These are phyloP conservation scores for Chymomyza costata DNA, from an alignment of 1,140 invertebrate species.

Conservation along the genomic window DNA sequence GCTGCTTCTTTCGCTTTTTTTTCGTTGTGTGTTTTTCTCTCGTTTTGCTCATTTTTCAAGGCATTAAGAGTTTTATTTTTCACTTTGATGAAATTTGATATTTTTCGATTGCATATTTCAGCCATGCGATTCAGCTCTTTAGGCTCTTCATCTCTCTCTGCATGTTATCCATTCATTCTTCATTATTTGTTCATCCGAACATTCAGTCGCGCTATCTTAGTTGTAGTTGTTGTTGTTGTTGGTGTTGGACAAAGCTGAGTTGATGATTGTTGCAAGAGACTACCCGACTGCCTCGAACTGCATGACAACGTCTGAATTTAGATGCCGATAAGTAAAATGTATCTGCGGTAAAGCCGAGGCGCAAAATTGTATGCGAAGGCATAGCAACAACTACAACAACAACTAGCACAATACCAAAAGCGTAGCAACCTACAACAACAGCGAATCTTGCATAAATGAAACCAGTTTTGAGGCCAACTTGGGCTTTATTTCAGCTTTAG, in stretches of 20 bases:
- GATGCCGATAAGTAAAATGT: constrained; percentile 73
- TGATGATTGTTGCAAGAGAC: neutral
- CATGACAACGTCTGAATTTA: constrained; percentile 59
- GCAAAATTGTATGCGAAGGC: constrained; percentile 70
- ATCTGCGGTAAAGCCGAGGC: constrained; percentile 61
- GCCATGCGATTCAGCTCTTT: too few species aligned
- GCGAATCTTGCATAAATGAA: constrained; percentile 67
- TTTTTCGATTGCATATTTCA: constrained; percentile 46
- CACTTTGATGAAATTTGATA: constrained; percentile 55
- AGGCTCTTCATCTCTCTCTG: constrained; percentile 4
- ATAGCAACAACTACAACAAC: constrained; percentile 23
- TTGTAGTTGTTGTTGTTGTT: too few species aligned
- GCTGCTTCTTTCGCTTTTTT: too few species aligned
- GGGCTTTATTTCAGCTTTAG: constrained; percentile 39
- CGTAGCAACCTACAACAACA: constrained; percentile 36
- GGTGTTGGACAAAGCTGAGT: too few species aligned
- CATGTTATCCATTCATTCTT: neutral
- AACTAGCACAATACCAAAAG: constrained; percentile 38
- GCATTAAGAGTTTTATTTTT: constrained; percentile 8
- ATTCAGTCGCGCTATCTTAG: too few species aligned
- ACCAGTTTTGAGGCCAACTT: constrained; percentile 61
- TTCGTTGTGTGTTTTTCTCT: too few species aligned
- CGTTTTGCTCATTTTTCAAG: constrained; percentile 20
- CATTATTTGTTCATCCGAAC: too few species aligned
- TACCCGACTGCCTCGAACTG: constrained; percentile 20